phyloP scores from a whole-genome alignment of 2,797 vertebrate genomes.

The Enteromius thamalakanensis region DNA sequence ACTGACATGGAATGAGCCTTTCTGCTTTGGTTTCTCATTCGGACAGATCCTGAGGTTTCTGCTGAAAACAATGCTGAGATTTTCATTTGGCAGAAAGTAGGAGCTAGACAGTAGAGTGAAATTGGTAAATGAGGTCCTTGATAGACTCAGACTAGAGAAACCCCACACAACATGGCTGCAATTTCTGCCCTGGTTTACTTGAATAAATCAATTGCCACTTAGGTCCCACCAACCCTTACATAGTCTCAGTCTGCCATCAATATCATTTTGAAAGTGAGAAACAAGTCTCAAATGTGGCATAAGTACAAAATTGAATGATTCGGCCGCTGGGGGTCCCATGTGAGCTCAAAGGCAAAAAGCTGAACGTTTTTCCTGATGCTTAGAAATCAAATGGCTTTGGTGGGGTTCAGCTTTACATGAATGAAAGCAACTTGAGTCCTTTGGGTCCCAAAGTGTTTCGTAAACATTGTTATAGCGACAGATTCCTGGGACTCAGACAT shows the following conservation, averaged over 20 bases:
- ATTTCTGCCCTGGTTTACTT: constrained; percentile 21
- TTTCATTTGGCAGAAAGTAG: constrained; percentile 7
- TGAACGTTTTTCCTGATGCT: constrained; percentile 6
- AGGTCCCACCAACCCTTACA: background rate
- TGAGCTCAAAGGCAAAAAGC: constrained; percentile 63
- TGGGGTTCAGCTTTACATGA: constrained; percentile 77
- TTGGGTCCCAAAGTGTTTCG: constrained; percentile 78
- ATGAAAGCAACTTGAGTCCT: constrained; percentile 78
- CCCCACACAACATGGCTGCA: constrained; percentile 10
- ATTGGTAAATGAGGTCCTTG: background rate
- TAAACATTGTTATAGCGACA: constrained; percentile 65
- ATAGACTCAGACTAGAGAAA: background rate
- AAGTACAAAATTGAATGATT: constrained; percentile 68
- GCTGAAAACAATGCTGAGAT: constrained; percentile 4
- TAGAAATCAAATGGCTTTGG: constrained; percentile 67
- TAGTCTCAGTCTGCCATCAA: background rate
- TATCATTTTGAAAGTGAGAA: background rate
- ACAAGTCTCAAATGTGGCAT: constrained; percentile 71
- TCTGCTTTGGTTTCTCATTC: background rate
- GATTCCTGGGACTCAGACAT: constrained; percentile 38
- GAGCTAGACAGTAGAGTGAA: background rate
- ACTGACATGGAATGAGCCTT: background rate
- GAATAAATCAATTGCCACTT: background rate
- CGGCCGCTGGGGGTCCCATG: constrained; percentile 59
- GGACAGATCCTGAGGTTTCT: constrained; percentile 3